Conservation (phyloP, 2,888 invertebrate genomes). For the Hybos culiciformis region DNA sequence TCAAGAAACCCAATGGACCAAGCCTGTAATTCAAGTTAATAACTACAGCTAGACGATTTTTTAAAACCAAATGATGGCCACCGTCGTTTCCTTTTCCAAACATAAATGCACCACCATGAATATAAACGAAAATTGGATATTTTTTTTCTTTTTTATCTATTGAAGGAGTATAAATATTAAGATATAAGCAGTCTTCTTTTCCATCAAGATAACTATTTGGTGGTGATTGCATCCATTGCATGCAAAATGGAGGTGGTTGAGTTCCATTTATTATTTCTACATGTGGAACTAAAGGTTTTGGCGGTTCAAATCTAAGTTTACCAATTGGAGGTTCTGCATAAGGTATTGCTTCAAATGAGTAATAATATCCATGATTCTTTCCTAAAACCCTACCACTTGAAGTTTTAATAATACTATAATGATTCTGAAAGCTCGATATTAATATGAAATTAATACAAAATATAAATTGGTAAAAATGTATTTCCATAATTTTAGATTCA, state of each 20-base stretch:
- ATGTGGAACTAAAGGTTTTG: no score
- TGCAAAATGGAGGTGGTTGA: no score
- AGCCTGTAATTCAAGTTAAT: conserved; percentile 58
- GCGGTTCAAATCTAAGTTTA: conserved; percentile 43
- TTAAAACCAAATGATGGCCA: conserved; percentile 46
- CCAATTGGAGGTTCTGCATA: conserved; percentile 52
- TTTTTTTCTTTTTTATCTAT: conserved; percentile 29
- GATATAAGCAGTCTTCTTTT: conserved; percentile 51
- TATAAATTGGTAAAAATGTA: no score
- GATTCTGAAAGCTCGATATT: no score
- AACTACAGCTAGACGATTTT: conserved; percentile 44
- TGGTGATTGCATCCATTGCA: no score
- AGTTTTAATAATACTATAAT: conserved; percentile 19
- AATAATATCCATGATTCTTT: conserved; percentile 29
- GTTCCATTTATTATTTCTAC: no score
- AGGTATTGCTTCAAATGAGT: conserved; percentile 51
- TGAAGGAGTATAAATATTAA: conserved; percentile 48
- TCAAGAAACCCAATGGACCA: conserved; percentile 62
- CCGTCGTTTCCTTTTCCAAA: conserved; percentile 43
- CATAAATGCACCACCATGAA: conserved; percentile 62
- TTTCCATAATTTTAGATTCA: no score
- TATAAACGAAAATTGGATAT: conserved; percentile 48
- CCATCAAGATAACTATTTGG: conserved; percentile 36
- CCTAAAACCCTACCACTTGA: conserved; percentile 24
- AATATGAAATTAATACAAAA: no score